Base-by-base conservation (phyloP, 2,888 invertebrate species). In the Tenthredo amoena region DNA sequence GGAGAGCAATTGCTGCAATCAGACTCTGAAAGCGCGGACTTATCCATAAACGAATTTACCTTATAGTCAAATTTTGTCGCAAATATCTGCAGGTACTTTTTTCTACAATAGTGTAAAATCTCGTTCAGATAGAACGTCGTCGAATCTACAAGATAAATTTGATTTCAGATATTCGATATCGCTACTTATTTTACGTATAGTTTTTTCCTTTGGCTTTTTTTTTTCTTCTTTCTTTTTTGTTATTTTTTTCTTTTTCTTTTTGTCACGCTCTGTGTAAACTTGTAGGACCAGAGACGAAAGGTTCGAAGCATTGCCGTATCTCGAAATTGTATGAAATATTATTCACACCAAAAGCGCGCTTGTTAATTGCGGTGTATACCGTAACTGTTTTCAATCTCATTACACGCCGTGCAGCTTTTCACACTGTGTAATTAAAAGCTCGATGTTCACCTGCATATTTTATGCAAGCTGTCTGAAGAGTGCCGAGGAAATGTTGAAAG, bases 1-100 rank as follows among this genome's bases (percentile, higher is more conserved):
- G 58, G 81, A 62, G 81, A 81, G 81, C 81, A 40, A 81, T 81
- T 81, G 81, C 37, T 62, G 58, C 81, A 81, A 81, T 62, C 62
- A 81, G 81, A 81, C 15, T 58, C 15, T 50, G 40, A 81, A 77
- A 77, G 77, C 40, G 15, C 18, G 31, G 81, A 62, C 50, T 77
- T 77, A 77, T 18, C 47, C 50, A 55, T 77, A 77, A 77, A 15
- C 62, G 40, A 81, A 81, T 81, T 62, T 62, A 81, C 72, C 40
- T 74, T 43, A 0, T 43, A 74, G 40, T 9, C 3, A 74, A 74
- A 74, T 72, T 40, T 5, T 2, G 21, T 72, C 40, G 43, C 40
- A 43, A 40, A 43, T 72, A 72, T 37, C 21, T 43, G 18, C 26
- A 26, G 12, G 3, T 26, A 76, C 26, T 40, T 40, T 21, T n/a